Base-by-base conservation (phyloP, 2,113 vertebrate species). In the Nerophis ophidion region DNA sequence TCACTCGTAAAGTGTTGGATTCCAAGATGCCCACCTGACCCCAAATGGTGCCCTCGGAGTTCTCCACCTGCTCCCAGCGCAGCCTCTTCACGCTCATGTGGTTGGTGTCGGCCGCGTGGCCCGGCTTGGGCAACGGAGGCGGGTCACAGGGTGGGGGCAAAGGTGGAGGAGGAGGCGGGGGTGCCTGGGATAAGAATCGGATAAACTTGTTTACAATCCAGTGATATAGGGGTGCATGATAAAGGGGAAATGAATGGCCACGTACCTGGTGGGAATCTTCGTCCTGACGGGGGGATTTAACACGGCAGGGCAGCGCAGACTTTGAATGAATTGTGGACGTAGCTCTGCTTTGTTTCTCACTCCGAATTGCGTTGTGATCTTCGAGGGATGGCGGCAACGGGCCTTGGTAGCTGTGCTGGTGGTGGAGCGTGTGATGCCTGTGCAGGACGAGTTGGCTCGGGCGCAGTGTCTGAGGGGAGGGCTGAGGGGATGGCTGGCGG, bases 21-120 rank as follows among this genome's bases (percentile, higher is more conserved):
- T 46, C 11, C 8, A n/a, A n/a, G 35, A 48, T 47, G 44, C 89
- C 11, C 84, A 96, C 96, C 93, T 98, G 96, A 2, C 96, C 96
- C 96, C 96, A 99, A 73, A 99, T 99, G 63, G 96, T 99, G 53
- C 96, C 96, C 84, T 99, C 96, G 0, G 96, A 98, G 84, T 98
- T 98, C 86, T 98, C 96, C 90, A 99, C 95, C 83, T 98, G 96
- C 85, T 98, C 96, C 96, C 96, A 99, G 26, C 96, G 93, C 78
- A 99, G 91, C 58, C 96, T 88, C 85, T 98, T 98, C 76, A 99
- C 96, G 0, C 92, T 99, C 96, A 97, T 97, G 89, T 98, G 96
- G 84, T 91, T 97, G 81, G 92, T 82, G 64, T 97, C 94, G 0
- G 88, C 90, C 49, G 92, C 80, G 36, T 89, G 86, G 59, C 81